These are phyloP conservation scores for Vidua macroura DNA, from an alignment of 2,113 vertebrate species.

Conservation along the genomic window DNA sequence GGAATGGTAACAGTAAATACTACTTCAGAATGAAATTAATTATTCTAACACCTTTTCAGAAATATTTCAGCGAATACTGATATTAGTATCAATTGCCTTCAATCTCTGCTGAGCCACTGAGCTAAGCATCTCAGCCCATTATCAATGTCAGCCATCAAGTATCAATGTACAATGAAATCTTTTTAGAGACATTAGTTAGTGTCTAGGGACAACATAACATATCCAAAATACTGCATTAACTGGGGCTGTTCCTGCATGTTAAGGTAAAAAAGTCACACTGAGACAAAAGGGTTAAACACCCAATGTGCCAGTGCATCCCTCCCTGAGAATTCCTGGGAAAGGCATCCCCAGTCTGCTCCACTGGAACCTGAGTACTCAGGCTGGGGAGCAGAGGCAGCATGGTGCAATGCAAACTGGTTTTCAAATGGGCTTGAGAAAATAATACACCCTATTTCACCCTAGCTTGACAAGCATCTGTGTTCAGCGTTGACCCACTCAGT, in stretches of 20 bases:
- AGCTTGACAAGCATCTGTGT: background rate
- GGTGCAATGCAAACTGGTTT: background rate
- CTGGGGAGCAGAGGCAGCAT: background rate
- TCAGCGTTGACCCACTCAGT: background rate
- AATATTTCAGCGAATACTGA: background rate
- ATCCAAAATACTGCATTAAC: background rate
- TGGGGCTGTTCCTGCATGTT: background rate
- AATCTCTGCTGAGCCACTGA: background rate
- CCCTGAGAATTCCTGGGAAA: background rate
- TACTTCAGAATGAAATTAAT: background rate
- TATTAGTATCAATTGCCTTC: background rate
- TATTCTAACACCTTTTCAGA: background rate
- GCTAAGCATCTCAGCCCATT: background rate
- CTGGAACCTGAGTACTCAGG: background rate
- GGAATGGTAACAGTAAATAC: background rate
- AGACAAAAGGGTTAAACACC: background rate
- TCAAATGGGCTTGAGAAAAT: background rate
- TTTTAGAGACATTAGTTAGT: background rate
- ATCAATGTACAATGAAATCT: background rate
- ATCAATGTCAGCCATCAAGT: background rate
- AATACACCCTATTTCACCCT: background rate
- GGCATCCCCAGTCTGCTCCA: background rate
- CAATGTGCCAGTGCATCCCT: background rate
- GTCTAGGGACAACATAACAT: background rate
- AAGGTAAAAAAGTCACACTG: background rate